A percentile compares a stretch with the other conserved stretches of the same genome.
Evolutionary conservation across 2,888 invertebrate species (phyloP).

Genomic region (Ryuthela nishihirai): DNA sequence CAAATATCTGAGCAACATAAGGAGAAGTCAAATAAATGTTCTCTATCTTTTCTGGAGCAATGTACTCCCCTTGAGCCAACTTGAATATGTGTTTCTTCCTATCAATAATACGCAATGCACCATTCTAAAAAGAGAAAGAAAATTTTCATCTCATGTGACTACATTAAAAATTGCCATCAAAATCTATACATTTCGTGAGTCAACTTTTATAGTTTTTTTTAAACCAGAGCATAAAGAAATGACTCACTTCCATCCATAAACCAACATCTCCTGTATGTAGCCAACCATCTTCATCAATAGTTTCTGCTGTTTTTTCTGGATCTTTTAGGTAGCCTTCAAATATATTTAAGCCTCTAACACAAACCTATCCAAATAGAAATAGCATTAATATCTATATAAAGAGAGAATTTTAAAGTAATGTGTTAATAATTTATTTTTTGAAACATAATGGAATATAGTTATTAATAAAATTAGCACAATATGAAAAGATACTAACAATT

Average conservation of each 20-base stretch:
- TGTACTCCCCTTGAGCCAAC: constrained; percentile 95
- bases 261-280: constrained; percentile 97
- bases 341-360: constrained; percentile 90
- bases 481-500: no score
- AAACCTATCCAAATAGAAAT: constrained; percentile 58
- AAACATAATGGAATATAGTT: no score
- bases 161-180: no score
- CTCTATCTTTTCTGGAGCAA: constrained; percentile 98
- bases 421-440: no score
- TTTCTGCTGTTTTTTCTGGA: constrained; percentile 83
- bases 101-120: constrained; percentile 92
- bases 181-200: no score
- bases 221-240: no score
- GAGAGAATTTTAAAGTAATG: no score
- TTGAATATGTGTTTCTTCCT: constrained; percentile 98
- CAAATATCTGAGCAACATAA: constrained; percentile 92
- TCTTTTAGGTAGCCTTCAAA: constrained; percentile 79
- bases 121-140: constrained; percentile 58
- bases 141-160: no score
- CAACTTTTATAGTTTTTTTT: no score
- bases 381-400: no score
- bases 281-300: constrained; percentile 88
- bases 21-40: constrained; percentile 88
- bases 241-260: constrained; percentile 81
- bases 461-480: no score